phyloP scores from a whole-genome alignment of 2,888 invertebrate species.

The Timandra comae region DNA sequence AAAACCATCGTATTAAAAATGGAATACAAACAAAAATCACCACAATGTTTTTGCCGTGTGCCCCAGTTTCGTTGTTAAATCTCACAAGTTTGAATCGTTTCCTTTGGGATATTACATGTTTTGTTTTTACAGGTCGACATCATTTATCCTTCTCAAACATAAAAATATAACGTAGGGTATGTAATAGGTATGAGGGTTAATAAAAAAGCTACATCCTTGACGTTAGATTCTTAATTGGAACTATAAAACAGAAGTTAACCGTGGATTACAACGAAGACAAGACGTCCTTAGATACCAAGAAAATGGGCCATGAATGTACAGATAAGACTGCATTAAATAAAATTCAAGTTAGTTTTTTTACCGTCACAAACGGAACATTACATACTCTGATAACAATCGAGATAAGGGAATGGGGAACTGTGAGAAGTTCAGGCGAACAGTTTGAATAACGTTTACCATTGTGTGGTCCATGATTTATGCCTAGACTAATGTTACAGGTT shows the following conservation, averaged over 20 bases:
- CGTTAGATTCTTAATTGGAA: slow-evolving; percentile 9
- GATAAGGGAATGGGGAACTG: no score
- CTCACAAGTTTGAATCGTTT: slow-evolving; percentile 9
- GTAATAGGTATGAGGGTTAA: background rate
- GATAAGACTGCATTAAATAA: no score
- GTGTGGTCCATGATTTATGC: no score
- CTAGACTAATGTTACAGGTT: no score
- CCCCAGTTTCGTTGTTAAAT: slow-evolving; percentile 9
- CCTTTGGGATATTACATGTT: slow-evolving; percentile 8
- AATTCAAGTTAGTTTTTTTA: no score
- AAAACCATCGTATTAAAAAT: no score
- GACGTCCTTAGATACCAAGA: no score
- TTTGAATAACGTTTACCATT: no score
- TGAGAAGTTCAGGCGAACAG: no score
- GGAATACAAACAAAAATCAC: slow-evolving; percentile 5
- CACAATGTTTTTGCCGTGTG: slow-evolving; percentile 7
- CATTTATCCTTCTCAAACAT: background rate
- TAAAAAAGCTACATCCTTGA: slow-evolving; percentile 8
- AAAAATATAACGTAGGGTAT: background rate
- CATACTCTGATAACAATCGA: no score
- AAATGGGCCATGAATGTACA: no score
- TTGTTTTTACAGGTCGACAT: background rate
- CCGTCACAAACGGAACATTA: no score
- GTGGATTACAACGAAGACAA: background rate
- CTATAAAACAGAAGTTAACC: slow-evolving; percentile 5